Percentiles rank a stretch among this genome's conserved stretches.
These are phyloP conservation scores for Leptobrachium leishanense DNA, from an alignment of 2,113 vertebrate genomes.

Conservation along the genomic window DNA sequence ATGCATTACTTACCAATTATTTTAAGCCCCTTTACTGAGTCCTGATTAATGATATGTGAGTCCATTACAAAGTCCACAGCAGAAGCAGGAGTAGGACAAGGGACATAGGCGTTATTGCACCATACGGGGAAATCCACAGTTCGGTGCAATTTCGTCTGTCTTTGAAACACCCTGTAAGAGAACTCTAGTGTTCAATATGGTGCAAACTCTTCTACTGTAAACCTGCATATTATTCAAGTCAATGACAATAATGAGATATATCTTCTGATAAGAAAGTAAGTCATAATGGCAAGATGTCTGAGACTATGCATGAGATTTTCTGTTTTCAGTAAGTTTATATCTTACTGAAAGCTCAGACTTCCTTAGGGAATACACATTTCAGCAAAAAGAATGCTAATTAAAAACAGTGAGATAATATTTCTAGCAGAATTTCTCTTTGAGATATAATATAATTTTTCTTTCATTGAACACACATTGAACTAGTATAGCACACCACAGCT, in stretches of 20 bases:
- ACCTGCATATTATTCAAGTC: neutral
- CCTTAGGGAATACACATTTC: slow-evolving; percentile 26
- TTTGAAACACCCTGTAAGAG: too few species aligned
- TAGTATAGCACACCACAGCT: too few species aligned
- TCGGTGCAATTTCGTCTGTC: too few species aligned
- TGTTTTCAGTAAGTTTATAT: slow-evolving; percentile 9
- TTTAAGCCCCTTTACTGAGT: too few species aligned
- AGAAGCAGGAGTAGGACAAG: too few species aligned
- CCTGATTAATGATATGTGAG: too few species aligned
- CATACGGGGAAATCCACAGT: too few species aligned
- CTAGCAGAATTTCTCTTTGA: slow-evolving; percentile 1
- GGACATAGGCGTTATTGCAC: too few species aligned
- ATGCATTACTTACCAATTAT: too few species aligned
- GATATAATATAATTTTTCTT: slow-evolving; percentile 2
- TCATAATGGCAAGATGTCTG: slow-evolving; percentile 14
- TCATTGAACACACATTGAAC: neutral
- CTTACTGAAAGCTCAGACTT: slow-evolving; percentile 23
- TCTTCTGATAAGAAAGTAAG: slow-evolving; percentile 11
- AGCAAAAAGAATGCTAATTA: slow-evolving; percentile 26
- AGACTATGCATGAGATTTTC: slow-evolving; percentile 24
- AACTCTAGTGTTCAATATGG: too few species aligned
- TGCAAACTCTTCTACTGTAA: too few species aligned
- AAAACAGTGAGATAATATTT: slow-evolving; percentile 19
- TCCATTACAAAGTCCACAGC: too few species aligned
- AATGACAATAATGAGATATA: slow-evolving; percentile 22